phyloP scores from a whole-genome alignment of 2,888 invertebrate species.

The Diachrysia chrysitis region DNA sequence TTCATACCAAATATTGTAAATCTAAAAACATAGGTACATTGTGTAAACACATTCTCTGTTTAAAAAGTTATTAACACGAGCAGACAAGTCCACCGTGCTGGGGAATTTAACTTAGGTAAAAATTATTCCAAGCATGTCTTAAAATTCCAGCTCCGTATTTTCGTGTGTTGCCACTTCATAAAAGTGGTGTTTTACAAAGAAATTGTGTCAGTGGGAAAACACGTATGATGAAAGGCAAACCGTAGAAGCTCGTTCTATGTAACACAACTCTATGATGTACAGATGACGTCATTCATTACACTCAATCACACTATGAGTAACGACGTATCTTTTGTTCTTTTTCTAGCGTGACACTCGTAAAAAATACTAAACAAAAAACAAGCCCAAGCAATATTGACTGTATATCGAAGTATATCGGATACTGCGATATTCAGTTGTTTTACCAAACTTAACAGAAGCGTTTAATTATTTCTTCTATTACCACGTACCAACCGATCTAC shows the following conservation, averaged over 20 bases:
- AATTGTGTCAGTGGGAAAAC: conserved; percentile 72
- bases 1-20: no score
- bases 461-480: neutral
- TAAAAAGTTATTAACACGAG: conserved; percentile 33
- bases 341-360: neutral
- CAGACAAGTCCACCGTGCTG: conserved; percentile 43
- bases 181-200: conserved; percentile 69
- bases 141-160: conserved; percentile 57
- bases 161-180: conserved; percentile 64
- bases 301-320: conserved; percentile 5
- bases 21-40: neutral
- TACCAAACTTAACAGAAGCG: neutral
- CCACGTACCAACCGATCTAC: neutral
- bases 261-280: conserved; percentile 13
- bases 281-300: conserved; percentile 28
- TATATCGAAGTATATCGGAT: no score
- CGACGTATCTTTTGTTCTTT: neutral
- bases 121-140: conserved; percentile 48
- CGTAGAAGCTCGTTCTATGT: conserved; percentile 19
- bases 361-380: neutral
- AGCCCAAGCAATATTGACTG: neutral
- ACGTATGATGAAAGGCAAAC: conserved; percentile 49
- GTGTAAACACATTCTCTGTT: conserved; percentile 41
- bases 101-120: conserved; percentile 46
- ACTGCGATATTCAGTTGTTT: no score